phyloP scores from a whole-genome alignment of 2,797 vertebrate genomes.

The Oryzias dopingdopingensis region DNA sequence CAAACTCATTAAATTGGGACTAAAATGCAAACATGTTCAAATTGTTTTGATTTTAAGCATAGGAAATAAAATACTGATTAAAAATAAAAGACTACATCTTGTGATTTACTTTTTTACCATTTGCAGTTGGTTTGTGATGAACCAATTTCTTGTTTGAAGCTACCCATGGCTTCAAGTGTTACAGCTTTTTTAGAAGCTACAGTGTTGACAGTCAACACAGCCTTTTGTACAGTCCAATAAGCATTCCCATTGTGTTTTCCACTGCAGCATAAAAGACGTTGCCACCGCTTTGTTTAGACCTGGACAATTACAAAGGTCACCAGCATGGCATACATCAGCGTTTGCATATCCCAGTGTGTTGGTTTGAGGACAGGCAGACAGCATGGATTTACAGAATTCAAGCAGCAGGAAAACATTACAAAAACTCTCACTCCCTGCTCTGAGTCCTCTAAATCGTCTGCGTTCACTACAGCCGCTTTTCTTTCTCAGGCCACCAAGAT shows the following conservation, averaged over 20 bases:
- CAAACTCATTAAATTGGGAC: no score
- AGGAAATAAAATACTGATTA: no score
- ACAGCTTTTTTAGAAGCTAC: constrained; percentile 29
- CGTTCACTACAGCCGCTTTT: constrained; percentile 1
- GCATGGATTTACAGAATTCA: constrained; percentile 31
- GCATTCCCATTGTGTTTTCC: constrained; percentile 34
- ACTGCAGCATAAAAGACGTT: constrained; percentile 14
- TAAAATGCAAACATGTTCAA: no score
- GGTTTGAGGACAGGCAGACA: constrained; percentile 35
- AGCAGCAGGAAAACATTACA: constrained; percentile 3
- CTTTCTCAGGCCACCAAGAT: constrained; percentile 29
- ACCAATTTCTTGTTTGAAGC: no score
- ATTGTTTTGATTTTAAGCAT: no score
- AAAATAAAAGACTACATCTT: no score
- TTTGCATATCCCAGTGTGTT: constrained; percentile 8
- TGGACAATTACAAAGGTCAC: constrained; percentile 40
- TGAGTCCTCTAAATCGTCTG: constrained; percentile 38
- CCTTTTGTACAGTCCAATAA: constrained; percentile 39
- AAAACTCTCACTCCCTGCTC: constrained; percentile 1
- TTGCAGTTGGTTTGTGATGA: no score
- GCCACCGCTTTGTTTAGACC: constrained; percentile 28
- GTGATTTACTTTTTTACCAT: no score
- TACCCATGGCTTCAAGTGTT: constrained; percentile 38
- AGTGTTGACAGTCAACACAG: constrained; percentile 23
- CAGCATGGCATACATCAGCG: constrained; percentile 2